Conservation (phyloP, 2,113 vertebrate genomes). For the Thalassarche chlororhynchos region DNA sequence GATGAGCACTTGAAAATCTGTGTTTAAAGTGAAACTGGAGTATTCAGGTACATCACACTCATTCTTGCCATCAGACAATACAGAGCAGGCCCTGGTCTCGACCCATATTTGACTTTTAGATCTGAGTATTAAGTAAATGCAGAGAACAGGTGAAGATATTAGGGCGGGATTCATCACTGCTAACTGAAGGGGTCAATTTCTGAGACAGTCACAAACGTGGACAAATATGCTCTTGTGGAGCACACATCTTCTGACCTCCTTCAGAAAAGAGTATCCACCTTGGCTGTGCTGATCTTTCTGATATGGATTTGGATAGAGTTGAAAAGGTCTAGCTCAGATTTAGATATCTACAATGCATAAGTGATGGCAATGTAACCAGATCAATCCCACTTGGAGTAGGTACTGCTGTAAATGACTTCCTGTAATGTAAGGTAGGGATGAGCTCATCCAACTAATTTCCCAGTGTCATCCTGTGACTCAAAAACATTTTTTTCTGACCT, state of each 20-base stretch:
- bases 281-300: background rate
- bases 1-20: background rate
- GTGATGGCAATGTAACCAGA: background rate
- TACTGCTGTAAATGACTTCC: background rate
- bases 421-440: background rate
- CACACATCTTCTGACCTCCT: background rate
- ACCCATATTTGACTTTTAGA: background rate
- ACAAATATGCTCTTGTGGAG: background rate
- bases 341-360: background rate
- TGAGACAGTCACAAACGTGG: background rate
- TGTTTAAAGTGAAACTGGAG: background rate
- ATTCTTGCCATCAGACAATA: background rate
- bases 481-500: background rate
- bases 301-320: background rate
- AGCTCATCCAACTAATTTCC: background rate
- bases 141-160: background rate
- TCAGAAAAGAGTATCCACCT: background rate
- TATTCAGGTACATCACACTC: background rate
- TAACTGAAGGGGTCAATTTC: background rate
- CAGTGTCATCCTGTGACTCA: background rate
- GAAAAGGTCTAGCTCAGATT: background rate
- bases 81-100: background rate
- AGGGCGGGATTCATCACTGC: background rate
- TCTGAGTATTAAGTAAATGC: background rate
- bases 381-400: accelerated